Conservation (phyloP, 2,113 vertebrate species). For the Crotalus horridus region DNA sequence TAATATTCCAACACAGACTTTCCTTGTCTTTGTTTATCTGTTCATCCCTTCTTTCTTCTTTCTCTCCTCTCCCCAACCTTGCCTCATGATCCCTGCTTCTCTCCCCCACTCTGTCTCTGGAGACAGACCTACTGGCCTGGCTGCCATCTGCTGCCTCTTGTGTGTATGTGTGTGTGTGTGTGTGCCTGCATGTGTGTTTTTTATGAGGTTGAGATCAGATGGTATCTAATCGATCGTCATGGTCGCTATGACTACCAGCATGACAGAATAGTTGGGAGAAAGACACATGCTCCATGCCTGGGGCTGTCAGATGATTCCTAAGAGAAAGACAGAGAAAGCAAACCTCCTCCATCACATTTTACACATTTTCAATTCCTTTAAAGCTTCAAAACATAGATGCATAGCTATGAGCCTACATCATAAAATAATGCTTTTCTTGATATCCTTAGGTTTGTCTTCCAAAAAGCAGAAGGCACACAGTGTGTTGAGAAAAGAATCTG, state of each 20-base stretch:
- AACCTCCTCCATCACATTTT: conserved; percentile 60
- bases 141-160: conserved; percentile 80
- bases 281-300: conserved; percentile 71
- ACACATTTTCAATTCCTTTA: conserved; percentile 59
- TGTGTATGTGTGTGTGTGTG: conserved; percentile 19
- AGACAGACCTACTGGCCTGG: conserved; percentile 77
- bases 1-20: conserved; percentile 30
- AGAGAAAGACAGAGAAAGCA: conserved; percentile 55
- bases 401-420: neutral
- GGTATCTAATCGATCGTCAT: conserved; percentile 86
- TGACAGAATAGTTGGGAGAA: conserved; percentile 77
- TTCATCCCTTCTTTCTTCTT: conserved; percentile 30
- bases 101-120: conserved; percentile 66
- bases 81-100: conserved; percentile 10
- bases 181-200: conserved; percentile 42
- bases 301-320: conserved; percentile 73
- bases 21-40: conserved; percentile 30
- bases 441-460: conserved; percentile 40
- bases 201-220: conserved; percentile 86
- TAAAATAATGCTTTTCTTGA: conserved; percentile 20
- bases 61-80: neutral
- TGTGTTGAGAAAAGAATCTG: conserved; percentile 20
- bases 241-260: conserved; percentile 86
- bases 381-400: conserved; percentile 36
- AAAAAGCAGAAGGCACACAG: conserved; percentile 32